Evolutionary conservation across 1,140 invertebrate genomes (phyloP).

Genomic region (Lepidurus apus): DNA sequence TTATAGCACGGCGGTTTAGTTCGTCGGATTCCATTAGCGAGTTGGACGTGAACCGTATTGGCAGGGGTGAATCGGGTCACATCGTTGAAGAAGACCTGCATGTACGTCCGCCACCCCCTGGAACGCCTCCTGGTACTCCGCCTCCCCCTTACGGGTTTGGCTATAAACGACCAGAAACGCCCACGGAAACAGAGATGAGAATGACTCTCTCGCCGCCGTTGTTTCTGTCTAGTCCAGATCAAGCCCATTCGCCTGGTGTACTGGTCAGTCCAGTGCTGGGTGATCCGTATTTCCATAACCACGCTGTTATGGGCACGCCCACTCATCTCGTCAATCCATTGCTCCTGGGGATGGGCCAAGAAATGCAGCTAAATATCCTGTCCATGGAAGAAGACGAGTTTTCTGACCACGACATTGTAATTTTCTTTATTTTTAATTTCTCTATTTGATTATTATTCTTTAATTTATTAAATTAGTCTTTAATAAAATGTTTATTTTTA

Average conservation of each 20-base stretch:
- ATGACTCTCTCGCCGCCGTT: conserved; percentile 21
- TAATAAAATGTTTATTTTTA: too few species aligned
- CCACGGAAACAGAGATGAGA: conserved; percentile 23
- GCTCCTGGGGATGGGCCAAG: conserved; percentile 38
- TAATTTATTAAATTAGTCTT: conserved; percentile 26
- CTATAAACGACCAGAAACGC: conserved; percentile 30
- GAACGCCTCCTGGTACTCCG: conserved; percentile 75
- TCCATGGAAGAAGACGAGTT: conserved; percentile 93
- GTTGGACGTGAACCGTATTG: conserved; percentile 42
- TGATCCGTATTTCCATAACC: conserved; percentile 9
- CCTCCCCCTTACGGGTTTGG: conserved; percentile 68
- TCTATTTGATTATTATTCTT: conserved; percentile 31
- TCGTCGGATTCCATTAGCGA: conserved; percentile 59
- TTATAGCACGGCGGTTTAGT: conserved; percentile 48
- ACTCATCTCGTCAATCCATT: conserved; percentile 33
- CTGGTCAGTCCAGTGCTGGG: neutral
- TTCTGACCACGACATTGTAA: conserved; percentile 71
- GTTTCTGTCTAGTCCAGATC: conserved; percentile 19
- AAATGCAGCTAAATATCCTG: conserved; percentile 69
- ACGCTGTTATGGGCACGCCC: conserved; percentile 24
- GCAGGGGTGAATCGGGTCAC: conserved; percentile 37
- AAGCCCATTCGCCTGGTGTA: neutral
- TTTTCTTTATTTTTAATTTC: conserved; percentile 30
- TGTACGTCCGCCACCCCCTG: conserved; percentile 46
- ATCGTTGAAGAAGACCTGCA: conserved; percentile 45